Evolutionary conservation across 2,888 invertebrate genomes (phyloP).

Genomic region (Pherbina coryleti): DNA sequence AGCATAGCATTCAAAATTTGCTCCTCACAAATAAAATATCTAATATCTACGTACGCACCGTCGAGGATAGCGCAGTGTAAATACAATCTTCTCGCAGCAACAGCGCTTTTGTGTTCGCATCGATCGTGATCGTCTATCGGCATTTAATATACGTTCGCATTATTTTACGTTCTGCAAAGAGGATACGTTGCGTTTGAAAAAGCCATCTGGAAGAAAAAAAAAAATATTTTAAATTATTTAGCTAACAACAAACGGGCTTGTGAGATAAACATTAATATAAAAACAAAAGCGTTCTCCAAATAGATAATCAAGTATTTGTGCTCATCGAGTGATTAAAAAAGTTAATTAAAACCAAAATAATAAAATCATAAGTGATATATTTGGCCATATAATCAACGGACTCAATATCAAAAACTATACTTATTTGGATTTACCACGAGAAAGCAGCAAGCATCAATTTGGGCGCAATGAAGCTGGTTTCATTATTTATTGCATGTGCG

Average conservation of each 20-base stretch:
- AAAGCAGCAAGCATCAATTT: constrained; percentile 28
- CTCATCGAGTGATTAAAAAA: too few relatives aligned
- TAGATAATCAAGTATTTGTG: too few relatives aligned
- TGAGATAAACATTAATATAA: background rate
- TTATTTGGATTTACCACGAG: constrained; percentile 24
- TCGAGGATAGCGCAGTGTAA: constrained; percentile 40
- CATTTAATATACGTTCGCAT: background rate
- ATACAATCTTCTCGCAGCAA: constrained; percentile 5
- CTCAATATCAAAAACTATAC: background rate
- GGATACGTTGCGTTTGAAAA: constrained; percentile 33
- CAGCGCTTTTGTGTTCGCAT: constrained; percentile 1
- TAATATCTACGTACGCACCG: constrained; percentile 43
- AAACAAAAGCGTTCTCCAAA: background rate
- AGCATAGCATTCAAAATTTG: background rate
- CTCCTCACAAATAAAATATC: constrained; percentile 34
- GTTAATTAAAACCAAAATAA: too few relatives aligned
- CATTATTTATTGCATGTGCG: constrained; percentile 61
- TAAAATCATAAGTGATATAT: background rate
- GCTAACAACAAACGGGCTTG: background rate
- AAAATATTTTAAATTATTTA: background rate
- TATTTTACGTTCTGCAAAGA: background rate
- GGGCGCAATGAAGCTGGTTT: constrained; percentile 60
- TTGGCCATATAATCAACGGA: background rate
- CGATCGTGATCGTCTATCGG: constrained; percentile 22
- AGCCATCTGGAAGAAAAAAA: background rate